A percentile compares a stretch with the other conserved stretches of the same genome.
Conservation (phyloP, 2,888 invertebrate genomes). For the Himalopsyche kuldschensis region DNA sequence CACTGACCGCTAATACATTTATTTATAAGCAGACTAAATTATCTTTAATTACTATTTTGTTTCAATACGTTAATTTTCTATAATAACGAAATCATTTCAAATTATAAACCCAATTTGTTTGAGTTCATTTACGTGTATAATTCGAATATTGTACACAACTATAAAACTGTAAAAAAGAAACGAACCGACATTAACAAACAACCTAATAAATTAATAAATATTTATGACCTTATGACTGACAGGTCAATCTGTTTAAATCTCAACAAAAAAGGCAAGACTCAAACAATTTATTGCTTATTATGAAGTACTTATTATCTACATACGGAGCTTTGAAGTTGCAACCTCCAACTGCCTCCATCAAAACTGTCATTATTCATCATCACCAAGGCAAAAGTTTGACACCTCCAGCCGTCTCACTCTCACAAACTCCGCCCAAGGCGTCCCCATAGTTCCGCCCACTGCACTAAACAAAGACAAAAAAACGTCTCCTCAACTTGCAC, state of each 20-base stretch:
- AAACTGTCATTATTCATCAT: conserved; percentile 32
- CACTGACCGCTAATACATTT: too few relatives aligned
- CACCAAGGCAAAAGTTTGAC: conserved; percentile 23
- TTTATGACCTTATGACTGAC: background rate
- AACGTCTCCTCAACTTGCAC: conserved; percentile 22
- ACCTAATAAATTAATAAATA: background rate
- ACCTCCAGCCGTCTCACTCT: conserved; percentile 23
- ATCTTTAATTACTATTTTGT: too few relatives aligned
- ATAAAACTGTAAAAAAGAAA: background rate
- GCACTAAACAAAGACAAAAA: conserved; percentile 31
- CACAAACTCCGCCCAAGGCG: conserved; percentile 31
- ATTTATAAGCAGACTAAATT: too few relatives aligned
- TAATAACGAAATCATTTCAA: too few relatives aligned
- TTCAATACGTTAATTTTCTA: too few relatives aligned
- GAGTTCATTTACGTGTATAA: too few relatives aligned
- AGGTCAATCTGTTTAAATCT: conserved; percentile 1
- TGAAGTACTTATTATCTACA: background rate
- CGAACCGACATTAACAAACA: background rate
- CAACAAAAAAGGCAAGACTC: background rate
- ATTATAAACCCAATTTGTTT: too few relatives aligned
- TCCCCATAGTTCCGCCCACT: conserved; percentile 26
- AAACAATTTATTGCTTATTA: background rate
- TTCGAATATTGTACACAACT: too few relatives aligned
- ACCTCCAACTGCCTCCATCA: conserved; percentile 21
- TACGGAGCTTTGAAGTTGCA: background rate